Evolutionary conservation across 2,113 vertebrate species (phyloP), one percentile per base, ranked within the genome.

Genomic region (Blennius ocellaris): DNA sequence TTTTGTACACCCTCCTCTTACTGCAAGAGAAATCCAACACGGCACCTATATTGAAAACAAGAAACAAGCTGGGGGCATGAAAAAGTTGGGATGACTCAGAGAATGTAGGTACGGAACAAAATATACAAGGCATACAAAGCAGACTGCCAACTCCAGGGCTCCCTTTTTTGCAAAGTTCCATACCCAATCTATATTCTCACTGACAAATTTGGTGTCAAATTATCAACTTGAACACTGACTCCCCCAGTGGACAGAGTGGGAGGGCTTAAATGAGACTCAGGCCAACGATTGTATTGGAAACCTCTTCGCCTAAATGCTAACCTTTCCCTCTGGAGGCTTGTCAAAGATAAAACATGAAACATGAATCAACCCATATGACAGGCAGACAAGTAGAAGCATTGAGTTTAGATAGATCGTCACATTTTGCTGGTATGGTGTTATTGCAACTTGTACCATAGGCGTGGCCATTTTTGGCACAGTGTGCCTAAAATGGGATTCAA

Each of bases 281-380:
- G 73, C 51, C 5, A 12, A 47, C 30, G 59, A 67, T 30, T 69
- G 61, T 81, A 82, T 72, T 51, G 60, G 61, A 62, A 65, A 76
- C 39, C 65, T 6, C 49, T 60, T 74, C 43, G 51, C 73, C 73
- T 66, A 51, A 78, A 86, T 71, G 53, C 53, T 76, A 76, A 83
- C 64, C 55, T 81, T 71, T 80, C 30, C 43, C 68, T 62, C 49
- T 54, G 45, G 66, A 69, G 67, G 64, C 16, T 60, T 47, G 71
- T 83, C 55, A 70, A 8, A 72, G 73, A 68, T 67, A 43, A 56
- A 80, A 64, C 55, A 15, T 43, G 30, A 21, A 39, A 56, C 50
- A 71, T 59, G 57, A 66, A 62, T 64, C 64, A 73, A 39, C n/a
- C 70, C 39, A 66, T 40, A 68, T 48, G 56, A 30, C 49, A 44